Base-by-base conservation (phyloP, 2,888 invertebrate genomes). In the Phytoseiulus persimilis region DNA sequence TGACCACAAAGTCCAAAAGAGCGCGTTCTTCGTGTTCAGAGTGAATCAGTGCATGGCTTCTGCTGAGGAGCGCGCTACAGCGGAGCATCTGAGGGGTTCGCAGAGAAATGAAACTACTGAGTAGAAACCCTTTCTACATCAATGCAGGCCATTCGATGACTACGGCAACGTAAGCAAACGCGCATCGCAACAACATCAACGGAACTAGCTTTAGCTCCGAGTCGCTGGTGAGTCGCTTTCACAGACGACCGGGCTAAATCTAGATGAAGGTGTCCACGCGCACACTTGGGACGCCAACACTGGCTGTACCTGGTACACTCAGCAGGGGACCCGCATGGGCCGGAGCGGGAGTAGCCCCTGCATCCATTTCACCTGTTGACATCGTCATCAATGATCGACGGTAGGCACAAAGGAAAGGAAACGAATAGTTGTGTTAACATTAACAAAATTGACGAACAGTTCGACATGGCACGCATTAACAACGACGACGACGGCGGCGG, bases 321-420 rank as follows among this genome's bases (percentile, higher is more conserved):
- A 87, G 87, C 32, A 87, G 87, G 11, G 87, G 87, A n/a, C 87
- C 87, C 33, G 87, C 87, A 45, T 87, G 87, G 6, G 87, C 87
- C 45, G 87, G 87, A 87, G 87, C 87, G 33, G 87, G 87, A 87
- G 87, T 87, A n/a, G 87, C 87, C 87, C 87, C 87, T 87, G 87
- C 87, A 39, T 87, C 87, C 33, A 87, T 87, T n/a, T 87, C 87
- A 87, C 87, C 87, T 87, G 32, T 83, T 31, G 32, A 87, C 33
- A 87, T 87, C 87, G 87, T 45, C 87, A 87, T 87, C 87, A 87
- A 87, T n/a, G 65, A 65, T 65, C 65, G 65, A 65, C 28, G 65
- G 65, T 14, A 65, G 65, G 65, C 65, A 65, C 65, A 65, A 65
- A 28, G 18, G 65, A 65, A 28, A 65, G 65, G 65, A 65, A 65